Evolutionary conservation across 2,797 vertebrate genomes (phyloP), one percentile per base, ranked within the genome.

Genomic region (Odontamblyopus rebecca): DNA sequence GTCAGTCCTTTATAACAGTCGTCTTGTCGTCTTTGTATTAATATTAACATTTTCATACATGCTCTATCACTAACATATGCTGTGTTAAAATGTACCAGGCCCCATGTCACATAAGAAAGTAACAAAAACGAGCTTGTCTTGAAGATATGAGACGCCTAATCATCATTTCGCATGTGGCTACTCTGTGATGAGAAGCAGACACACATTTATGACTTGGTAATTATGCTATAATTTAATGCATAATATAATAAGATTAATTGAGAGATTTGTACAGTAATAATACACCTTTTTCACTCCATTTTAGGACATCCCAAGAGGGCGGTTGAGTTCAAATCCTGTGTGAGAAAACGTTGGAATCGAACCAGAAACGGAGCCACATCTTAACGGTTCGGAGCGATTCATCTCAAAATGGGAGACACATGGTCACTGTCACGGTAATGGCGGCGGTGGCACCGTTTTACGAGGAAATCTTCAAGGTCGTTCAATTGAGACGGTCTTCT

Each of bases 361-460:
- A 74, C 60, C n/a, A 27, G 77, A 54, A 81, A 68, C 77, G 69
- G 76, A 81, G 69, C 74, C 78, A 81, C 76, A 73, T 83, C 76
- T 72, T 78, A 78, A 74, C 71, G 44, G 67, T 67, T 57, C 70
- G 67, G 75, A 71, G 80, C 53, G 71, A 48, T 71, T 79, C 75
- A 16, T 77, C 44, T 70, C 62, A 72, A 88, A 91, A 92, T 88
- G 76, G 74, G 74, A 85, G 81, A 79, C 90, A 91, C 83, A 89
- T 91, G 90, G 80, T 61, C 73, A 70, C 60, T 72, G 81, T 85
- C 80, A 71, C 71, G 81, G 72, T 84, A 78, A 85, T 86, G 56
- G 60, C 78, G 27, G 27, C 81, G 74, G 57, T 48, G 65, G 74
- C 65, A 6, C 68, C 68, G 1, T 81, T 82, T 83, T 61, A 78